Evolutionary conservation across 2,113 vertebrate genomes (phyloP).

Genomic region (Acrocephalus kingi): DNA sequence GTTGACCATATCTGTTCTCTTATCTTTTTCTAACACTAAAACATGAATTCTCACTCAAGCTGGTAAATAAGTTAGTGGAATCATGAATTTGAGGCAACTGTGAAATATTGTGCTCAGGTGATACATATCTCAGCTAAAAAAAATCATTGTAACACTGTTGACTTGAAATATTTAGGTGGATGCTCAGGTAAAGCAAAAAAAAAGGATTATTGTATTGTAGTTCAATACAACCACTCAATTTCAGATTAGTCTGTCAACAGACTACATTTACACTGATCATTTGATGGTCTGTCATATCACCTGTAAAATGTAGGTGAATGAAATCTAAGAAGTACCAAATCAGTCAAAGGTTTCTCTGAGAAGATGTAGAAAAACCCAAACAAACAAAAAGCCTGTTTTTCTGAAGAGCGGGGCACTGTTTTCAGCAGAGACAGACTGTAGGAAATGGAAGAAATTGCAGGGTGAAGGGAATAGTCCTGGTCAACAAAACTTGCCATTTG

Average conservation of each 20-base stretch:
- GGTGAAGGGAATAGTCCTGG: background rate
- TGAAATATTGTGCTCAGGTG: background rate
- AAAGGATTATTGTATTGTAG: background rate
- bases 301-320: accelerated
- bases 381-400: accelerated
- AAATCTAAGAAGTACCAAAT: background rate
- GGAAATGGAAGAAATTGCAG: background rate
- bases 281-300: background rate
- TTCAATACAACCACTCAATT: background rate
- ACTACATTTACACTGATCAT: background rate
- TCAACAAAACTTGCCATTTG: background rate
- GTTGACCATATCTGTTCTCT: too few relatives aligned
- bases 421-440: background rate
- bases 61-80: too few relatives aligned
- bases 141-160: background rate
- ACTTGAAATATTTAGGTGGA: background rate
- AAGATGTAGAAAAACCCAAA: background rate
- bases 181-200: background rate
- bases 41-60: too few relatives aligned
- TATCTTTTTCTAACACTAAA: too few relatives aligned
- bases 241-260: background rate
- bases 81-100: background rate
- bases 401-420: background rate
- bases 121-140: background rate
- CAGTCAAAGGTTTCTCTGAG: background rate